Evolutionary conservation across 2,888 invertebrate species (phyloP), one percentile per base, ranked within the genome.

Genomic region (Aproaerema taeniolella): DNA sequence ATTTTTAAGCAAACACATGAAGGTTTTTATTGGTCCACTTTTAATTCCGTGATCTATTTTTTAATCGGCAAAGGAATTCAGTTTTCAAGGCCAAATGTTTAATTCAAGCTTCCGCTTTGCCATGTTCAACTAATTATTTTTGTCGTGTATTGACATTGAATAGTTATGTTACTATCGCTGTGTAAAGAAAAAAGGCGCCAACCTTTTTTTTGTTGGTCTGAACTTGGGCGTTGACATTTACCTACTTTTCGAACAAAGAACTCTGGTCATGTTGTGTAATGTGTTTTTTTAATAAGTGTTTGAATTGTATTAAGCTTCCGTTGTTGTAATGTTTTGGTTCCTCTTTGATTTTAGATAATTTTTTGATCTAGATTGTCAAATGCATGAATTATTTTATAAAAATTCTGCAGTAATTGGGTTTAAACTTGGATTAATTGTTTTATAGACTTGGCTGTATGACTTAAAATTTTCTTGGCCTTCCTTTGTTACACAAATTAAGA

Each of bases 31-130:
- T 36, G 13, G 46, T 31, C 48, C 50, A 46, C n/a, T 35, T 55
- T 47, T 36, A 55, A 53, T 52, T 58, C 56, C 53, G 57, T 44
- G 49, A 49, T 48, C 44, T 38, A 42, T 47, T 54, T 59, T 56
- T 59, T 51, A 45, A 43, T 46, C 38, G 45, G 45, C 49, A 43
- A 46, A 49, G 47, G 54, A 53, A 50, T 52, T 53, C 50, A 41
- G 33, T 45, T 52, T 57, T 61, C 59, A 64, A 59, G 63, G 45
- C 46, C 20, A 28, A 30, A 35, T 25, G 39, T 29, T 40, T 41
- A 35, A 39, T 48, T 38, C 32, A 37, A 32, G 47, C 51, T 58
- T 57, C 58, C 60, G 57, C 49, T 52, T 52, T 40, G 29, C 43
- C 47, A 47, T 43, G 39, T 24, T 44, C 43, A 50, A 52, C 51